Evolutionary conservation across 2,797 vertebrate species (phyloP).

Genomic region (Trachurus trachurus): DNA sequence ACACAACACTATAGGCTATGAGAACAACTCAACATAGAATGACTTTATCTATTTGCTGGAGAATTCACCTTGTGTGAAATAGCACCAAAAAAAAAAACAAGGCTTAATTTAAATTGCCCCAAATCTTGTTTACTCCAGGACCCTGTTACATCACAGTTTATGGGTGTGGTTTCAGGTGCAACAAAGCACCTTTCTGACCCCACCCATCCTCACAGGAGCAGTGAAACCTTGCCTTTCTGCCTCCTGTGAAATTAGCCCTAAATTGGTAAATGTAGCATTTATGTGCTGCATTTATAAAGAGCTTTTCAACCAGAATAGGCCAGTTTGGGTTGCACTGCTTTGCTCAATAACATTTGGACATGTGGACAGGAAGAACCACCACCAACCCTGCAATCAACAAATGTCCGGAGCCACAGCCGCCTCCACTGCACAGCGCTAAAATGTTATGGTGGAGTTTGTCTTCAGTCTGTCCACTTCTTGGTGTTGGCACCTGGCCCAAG

Average conservation of each 20-base stretch:
- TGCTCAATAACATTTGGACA: too few relatives aligned
- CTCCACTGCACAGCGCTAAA: not conserved
- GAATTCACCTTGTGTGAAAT: not conserved
- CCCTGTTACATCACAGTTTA: not conserved
- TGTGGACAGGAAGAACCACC: not conserved
- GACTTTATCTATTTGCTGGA: not conserved
- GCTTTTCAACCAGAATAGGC: not conserved
- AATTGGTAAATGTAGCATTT: not conserved
- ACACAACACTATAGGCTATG: not conserved
- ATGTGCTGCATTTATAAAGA: not conserved
- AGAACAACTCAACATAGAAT: not conserved
- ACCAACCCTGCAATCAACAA: not conserved
- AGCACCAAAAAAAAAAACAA: not conserved
- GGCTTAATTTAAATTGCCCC: not conserved
- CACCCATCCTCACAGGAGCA: not conserved
- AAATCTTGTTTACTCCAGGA: not conserved
- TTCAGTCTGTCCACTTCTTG: conserved; percentile 4
- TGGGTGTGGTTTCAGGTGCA: not conserved
- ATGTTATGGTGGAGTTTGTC: not conserved
- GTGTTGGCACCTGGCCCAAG: not conserved
- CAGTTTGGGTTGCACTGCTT: not conserved
- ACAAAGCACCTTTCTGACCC: not conserved
- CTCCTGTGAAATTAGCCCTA: not conserved
- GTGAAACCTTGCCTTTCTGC: not conserved
- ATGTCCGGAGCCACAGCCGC: not conserved